Conservation (phyloP, 30 jellyfish, hydroid and myxozoan genomes). For the Chrysaora quinquecirrha region DNA sequence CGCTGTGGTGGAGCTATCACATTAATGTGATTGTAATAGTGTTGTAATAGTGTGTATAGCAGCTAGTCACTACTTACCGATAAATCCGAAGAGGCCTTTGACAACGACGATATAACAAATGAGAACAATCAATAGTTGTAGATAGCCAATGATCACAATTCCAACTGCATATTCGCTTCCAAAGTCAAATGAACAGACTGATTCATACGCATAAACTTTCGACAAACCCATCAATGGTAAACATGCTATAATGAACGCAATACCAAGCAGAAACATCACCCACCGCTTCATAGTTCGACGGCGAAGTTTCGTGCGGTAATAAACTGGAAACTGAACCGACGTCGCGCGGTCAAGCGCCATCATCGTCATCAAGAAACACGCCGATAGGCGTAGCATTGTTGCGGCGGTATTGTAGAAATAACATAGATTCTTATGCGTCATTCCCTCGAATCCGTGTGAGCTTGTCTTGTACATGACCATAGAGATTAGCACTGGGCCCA, state of each 20-base stretch:
- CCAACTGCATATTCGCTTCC: constrained; percentile 66
- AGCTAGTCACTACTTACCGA: no score
- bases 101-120: constrained; percentile 62
- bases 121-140: constrained; percentile 68
- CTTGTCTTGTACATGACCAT: constrained; percentile 55
- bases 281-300: constrained; percentile 52
- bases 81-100: constrained; percentile 50
- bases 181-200: constrained; percentile 85
- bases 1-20: no score
- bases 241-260: constrained; percentile 56
- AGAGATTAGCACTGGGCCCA: constrained; percentile 63
- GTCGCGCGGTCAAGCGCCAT: constrained; percentile 93
- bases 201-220: constrained; percentile 26
- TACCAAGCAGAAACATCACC: constrained; percentile 4
- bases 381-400: constrained; percentile 79
- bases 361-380: constrained; percentile 78
- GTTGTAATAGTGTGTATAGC: no score
- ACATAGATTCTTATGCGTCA: constrained; percentile 39
- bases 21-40: no score
- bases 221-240: constrained; percentile 70
- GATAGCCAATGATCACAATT: constrained; percentile 69
- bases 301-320: constrained; percentile 71
- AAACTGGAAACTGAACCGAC: constrained; percentile 76
- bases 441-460: constrained; percentile 46
- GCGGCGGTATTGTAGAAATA: constrained; percentile 73